Evolutionary conservation across 1,140 invertebrate species (phyloP).

Genomic region (Pantala flavescens): DNA sequence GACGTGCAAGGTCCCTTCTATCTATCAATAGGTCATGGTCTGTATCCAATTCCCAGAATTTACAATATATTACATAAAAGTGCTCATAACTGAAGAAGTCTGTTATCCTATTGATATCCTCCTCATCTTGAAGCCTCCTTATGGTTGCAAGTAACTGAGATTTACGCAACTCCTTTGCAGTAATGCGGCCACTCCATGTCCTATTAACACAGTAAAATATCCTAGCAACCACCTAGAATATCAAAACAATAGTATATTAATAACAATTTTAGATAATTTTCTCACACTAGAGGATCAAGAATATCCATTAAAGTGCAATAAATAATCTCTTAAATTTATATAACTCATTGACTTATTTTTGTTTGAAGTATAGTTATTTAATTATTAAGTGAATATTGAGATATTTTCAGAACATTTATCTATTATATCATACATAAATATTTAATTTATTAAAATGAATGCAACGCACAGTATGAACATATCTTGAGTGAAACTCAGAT

Average conservation of each 20-base stretch:
- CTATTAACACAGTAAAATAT: conserved; percentile 98
- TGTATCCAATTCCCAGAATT: conserved; percentile 98
- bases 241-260: conserved; percentile 12
- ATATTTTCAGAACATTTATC: too few species aligned
- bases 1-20: conserved; percentile 82
- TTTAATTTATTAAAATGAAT: too few species aligned
- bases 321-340: conserved; percentile 3
- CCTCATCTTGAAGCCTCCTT: conserved; percentile 72
- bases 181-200: conserved; percentile 92
- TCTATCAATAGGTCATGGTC: conserved; percentile 97
- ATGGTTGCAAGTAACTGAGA: conserved; percentile 79
- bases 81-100: conserved; percentile 99
- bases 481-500: conserved; percentile 96
- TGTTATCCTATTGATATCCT: conserved; percentile 95
- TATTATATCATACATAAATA: too few species aligned
- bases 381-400: too few species aligned
- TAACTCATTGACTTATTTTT: too few species aligned
- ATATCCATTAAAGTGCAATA: conserved; percentile 18
- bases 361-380: too few species aligned
- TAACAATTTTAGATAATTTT: not conserved
- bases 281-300: conserved; percentile 13
- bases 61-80: conserved; percentile 99
- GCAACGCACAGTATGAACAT: conserved; percentile 81
- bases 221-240: conserved; percentile 78
- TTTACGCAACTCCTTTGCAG: conserved; percentile 75